Conservation (phyloP, 2,888 invertebrate genomes). For the Stenodema calcarata region DNA sequence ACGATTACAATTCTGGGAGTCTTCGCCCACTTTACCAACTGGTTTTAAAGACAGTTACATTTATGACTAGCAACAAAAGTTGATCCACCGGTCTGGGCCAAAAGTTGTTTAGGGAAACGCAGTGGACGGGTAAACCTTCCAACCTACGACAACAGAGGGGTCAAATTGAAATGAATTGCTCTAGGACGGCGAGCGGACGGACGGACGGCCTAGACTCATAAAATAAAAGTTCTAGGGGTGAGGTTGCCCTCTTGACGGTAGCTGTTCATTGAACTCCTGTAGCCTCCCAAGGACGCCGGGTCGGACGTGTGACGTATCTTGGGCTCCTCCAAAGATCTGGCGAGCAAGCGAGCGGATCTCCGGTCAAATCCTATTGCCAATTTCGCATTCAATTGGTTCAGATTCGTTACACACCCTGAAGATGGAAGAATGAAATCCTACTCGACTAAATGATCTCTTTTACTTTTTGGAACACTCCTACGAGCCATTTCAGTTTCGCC, state of each 20-base stretch:
- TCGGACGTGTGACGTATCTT: conserved; percentile 34
- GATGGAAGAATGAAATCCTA: no score
- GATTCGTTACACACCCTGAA: no score
- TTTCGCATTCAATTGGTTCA: background rate
- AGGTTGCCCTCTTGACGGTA: conserved; percentile 7
- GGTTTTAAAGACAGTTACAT: conserved; percentile 18
- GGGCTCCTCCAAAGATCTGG: background rate
- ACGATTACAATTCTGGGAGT: background rate
- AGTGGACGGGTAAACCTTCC: background rate
- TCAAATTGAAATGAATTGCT: background rate
- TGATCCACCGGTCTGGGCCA: background rate
- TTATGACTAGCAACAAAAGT: conserved; percentile 28
- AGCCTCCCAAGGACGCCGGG: conserved; percentile 33
- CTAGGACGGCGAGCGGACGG: background rate
- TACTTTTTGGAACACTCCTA: no score
- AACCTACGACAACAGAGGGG: conserved; percentile 1
- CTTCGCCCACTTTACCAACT: conserved; percentile 14
- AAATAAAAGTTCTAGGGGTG: background rate
- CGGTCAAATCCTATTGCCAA: background rate
- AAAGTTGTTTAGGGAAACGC: conserved; percentile 17
- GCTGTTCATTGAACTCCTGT: conserved; percentile 32
- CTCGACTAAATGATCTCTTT: no score
- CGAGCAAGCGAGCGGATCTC: background rate
- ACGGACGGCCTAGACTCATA: conserved; percentile 2
- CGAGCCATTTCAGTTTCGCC: no score